A percentile compares a stretch with the other conserved stretches of the same genome.
Evolutionary conservation across 2,888 invertebrate species (phyloP).

Genomic region (Drosophila macrospina): DNA sequence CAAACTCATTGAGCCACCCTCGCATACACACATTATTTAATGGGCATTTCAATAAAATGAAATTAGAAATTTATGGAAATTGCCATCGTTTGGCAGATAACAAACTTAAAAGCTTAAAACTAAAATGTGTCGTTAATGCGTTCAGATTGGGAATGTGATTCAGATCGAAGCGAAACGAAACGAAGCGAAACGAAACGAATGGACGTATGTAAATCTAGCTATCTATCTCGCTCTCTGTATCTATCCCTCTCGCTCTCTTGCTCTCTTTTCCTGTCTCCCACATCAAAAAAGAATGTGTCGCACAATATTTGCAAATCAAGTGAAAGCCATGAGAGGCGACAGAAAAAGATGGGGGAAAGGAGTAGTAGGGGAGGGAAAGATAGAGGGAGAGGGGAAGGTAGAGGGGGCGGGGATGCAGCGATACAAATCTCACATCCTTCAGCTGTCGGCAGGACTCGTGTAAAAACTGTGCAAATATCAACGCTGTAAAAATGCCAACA

Average conservation of each 20-base stretch:
- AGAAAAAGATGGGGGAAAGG: not conserved
- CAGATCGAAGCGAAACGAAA: constrained; percentile 48
- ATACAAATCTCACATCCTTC: constrained; percentile 61
- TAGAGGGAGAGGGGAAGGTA: not conserved
- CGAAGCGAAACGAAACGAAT: constrained; percentile 31
- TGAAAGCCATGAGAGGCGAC: too few relatives aligned
- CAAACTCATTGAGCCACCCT: constrained; percentile 7
- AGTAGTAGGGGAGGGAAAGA: not conserved
- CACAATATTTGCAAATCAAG: constrained; percentile 21
- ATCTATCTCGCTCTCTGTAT: not conserved
- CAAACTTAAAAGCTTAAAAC: constrained; percentile 77
- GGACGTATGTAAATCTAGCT: constrained; percentile 7
- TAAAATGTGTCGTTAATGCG: constrained; percentile 79
- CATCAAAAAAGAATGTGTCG: constrained; percentile 26
- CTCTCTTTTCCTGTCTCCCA: not conserved
- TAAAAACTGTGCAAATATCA: constrained; percentile 61
- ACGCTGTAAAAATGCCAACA: constrained; percentile 48
- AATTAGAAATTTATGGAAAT: constrained; percentile 82
- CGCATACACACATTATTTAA: constrained; percentile 50
- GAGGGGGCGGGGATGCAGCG: not conserved
- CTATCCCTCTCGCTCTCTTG: not conserved
- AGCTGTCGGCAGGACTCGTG: constrained; percentile 57
- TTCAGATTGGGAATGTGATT: constrained; percentile 52
- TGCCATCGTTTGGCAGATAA: constrained; percentile 59
- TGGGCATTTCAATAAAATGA: constrained; percentile 76